Conservation (phyloP, 53 echinoderm and acorn worm genomes). For the Actinopyga echinites region DNA sequence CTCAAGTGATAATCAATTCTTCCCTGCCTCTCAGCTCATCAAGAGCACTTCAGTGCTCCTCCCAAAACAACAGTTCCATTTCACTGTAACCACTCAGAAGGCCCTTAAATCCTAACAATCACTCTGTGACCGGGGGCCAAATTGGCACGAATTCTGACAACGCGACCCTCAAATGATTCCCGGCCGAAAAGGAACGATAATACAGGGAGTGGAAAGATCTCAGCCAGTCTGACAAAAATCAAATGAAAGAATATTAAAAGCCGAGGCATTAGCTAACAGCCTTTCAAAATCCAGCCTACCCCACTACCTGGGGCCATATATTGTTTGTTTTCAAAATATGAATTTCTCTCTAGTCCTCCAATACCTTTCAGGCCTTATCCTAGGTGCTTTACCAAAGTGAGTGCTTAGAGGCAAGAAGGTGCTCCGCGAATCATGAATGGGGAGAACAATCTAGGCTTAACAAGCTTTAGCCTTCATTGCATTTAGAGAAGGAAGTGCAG, state of each 20-base stretch:
- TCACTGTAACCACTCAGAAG: slow-evolving; percentile 35
- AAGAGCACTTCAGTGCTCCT: slow-evolving; percentile 30
- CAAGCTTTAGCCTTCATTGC: slow-evolving; percentile 32
- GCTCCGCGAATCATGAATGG: neutral
- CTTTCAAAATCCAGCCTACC: slow-evolving; percentile 32
- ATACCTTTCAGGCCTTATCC: slow-evolving; percentile 36
- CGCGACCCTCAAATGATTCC: slow-evolving; percentile 22
- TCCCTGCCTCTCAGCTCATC: slow-evolving; percentile 34
- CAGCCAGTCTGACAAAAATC: slow-evolving; percentile 24
- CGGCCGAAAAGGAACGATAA: slow-evolving; percentile 3
- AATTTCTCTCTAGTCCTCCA: slow-evolving; percentile 26
- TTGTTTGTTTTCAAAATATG: slow-evolving; percentile 38
- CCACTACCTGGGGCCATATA: slow-evolving; percentile 18
- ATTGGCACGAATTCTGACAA: slow-evolving; percentile 28
- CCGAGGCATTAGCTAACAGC: slow-evolving; percentile 39
- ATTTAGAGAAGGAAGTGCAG: neutral
- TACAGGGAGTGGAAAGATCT: slow-evolving; percentile 5
- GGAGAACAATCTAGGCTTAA: slow-evolving; percentile 25
- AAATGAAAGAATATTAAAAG: slow-evolving; percentile 32
- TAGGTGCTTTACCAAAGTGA: slow-evolving; percentile 1
- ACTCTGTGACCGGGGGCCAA: slow-evolving; percentile 31
- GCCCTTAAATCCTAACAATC: slow-evolving; percentile 39
- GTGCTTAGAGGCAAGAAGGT: slow-evolving; percentile 21
- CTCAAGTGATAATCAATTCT: slow-evolving; percentile 30
- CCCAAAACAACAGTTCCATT: slow-evolving; percentile 36